A percentile compares a stretch with the other conserved stretches of the same genome.
These are phyloP conservation scores for Corythucha ciliata DNA, from an alignment of 2,888 invertebrate genomes.

Conservation along the genomic window DNA sequence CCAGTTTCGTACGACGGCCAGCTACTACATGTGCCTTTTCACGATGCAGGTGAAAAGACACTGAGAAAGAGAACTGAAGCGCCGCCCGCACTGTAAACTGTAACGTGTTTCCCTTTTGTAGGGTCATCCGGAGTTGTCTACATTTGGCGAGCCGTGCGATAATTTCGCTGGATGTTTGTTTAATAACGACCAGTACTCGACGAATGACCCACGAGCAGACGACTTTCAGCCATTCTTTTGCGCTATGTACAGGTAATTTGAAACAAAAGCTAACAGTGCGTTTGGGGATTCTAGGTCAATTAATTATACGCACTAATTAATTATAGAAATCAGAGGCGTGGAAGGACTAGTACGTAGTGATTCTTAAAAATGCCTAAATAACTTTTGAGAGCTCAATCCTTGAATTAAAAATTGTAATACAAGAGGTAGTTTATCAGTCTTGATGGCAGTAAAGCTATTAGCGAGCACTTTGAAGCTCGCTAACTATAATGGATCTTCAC, in stretches of 20 bases:
- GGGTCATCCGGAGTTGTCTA: conserved; percentile 43
- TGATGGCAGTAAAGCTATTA: too few species aligned
- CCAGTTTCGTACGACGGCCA: conserved; percentile 53
- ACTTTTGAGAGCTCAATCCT: too few species aligned
- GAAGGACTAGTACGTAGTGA: too few species aligned
- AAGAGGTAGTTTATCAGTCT: too few species aligned
- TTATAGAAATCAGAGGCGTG: too few species aligned
- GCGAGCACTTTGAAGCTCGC: too few species aligned
- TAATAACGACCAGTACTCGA: conserved; percentile 41
- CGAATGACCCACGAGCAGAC: conserved; percentile 50
- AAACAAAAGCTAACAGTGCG: background rate
- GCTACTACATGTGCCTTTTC: conserved; percentile 60
- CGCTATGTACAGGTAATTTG: conserved; percentile 46
- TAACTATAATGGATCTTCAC: too few species aligned
- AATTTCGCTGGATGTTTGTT: conserved; percentile 53
- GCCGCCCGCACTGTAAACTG: background rate
- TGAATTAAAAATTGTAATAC: too few species aligned
- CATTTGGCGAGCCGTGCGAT: conserved; percentile 51
- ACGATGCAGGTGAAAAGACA: conserved; percentile 46
- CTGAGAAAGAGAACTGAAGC: background rate
- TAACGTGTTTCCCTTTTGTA: background rate
- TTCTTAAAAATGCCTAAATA: too few species aligned
- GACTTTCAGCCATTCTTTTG: conserved; percentile 49
- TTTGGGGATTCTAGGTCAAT: too few species aligned
- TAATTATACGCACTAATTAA: too few species aligned